Percentiles rank a stretch among this genome's conserved stretches.
These are phyloP conservation scores for Mormyrus proboscirostris DNA, from an alignment of 2,797 vertebrate species.

Conservation along the genomic window DNA sequence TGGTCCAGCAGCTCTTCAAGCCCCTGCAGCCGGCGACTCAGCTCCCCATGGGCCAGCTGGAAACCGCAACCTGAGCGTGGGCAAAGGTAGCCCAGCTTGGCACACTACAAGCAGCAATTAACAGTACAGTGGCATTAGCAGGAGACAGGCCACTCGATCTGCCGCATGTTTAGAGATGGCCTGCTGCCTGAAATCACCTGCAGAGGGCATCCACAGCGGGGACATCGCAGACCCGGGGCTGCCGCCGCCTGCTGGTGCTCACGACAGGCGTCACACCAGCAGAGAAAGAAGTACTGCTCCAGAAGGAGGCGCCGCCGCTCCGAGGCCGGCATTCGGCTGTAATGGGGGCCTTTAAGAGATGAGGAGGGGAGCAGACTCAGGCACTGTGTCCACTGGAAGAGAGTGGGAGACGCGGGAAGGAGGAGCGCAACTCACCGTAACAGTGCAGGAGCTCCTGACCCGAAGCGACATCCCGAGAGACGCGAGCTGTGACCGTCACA, in stretches of 20 bases:
- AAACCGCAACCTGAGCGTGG: constrained; percentile 42
- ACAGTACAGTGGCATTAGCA: neutral
- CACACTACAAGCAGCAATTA: constrained; percentile 34
- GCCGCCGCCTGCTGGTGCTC: neutral
- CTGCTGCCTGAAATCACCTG: constrained; percentile 53
- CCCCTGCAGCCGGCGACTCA: constrained; percentile 50
- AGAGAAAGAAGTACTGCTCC: constrained; percentile 86
- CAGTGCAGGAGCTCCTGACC: constrained; percentile 88
- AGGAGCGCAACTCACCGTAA: constrained; percentile 67
- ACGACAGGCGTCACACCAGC: constrained; percentile 70
- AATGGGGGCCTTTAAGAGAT: constrained; percentile 67
- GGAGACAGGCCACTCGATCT: neutral
- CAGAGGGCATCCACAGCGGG: constrained; percentile 59
- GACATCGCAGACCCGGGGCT: constrained; percentile 63
- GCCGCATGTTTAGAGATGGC: neutral
- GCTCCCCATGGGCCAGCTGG: constrained; percentile 38
- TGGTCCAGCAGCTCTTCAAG: constrained; percentile 51
- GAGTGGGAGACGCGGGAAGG: neutral
- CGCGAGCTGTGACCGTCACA: constrained; percentile 62
- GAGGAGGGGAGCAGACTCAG: constrained; percentile 29
- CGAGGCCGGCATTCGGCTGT: constrained; percentile 60
- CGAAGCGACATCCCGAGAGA: constrained; percentile 58
- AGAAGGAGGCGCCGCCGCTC: constrained; percentile 70
- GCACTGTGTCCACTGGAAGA: constrained; percentile 18
- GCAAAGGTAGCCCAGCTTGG: constrained; percentile 43